Percentiles rank a stretch among this genome's conserved stretches.
Evolutionary conservation across 1,140 invertebrate genomes (phyloP).

Genomic region (Pissodes strobi): DNA sequence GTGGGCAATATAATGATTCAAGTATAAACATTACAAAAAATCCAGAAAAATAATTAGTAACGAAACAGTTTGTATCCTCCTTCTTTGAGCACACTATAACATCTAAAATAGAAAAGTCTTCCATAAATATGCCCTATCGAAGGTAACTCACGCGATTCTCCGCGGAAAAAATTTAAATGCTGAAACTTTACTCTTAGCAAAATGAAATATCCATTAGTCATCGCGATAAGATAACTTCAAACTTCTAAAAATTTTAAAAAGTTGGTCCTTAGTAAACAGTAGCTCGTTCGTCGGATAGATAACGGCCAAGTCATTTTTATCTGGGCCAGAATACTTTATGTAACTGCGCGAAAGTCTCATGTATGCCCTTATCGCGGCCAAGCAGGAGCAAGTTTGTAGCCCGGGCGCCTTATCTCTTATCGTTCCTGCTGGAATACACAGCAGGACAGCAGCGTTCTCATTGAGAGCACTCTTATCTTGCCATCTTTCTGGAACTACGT

Average conservation of each 20-base stretch:
- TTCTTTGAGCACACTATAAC: too few relatives aligned
- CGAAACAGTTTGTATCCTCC: too few relatives aligned
- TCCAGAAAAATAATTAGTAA: too few relatives aligned
- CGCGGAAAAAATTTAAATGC: neutral
- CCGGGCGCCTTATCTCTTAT: conserved; percentile 29
- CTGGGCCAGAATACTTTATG: conserved; percentile 32
- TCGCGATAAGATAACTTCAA: conserved; percentile 33
- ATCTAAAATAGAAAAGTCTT: too few relatives aligned
- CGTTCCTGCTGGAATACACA: conserved; percentile 31
- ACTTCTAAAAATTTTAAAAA: conserved; percentile 33
- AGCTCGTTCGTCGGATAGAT: conserved; percentile 26
- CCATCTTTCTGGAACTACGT: conserved; percentile 23
- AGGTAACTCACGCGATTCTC: neutral
- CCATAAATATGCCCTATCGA: too few relatives aligned
- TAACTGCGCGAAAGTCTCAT: conserved; percentile 35
- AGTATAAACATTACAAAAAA: too few relatives aligned
- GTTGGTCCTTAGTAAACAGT: conserved; percentile 35
- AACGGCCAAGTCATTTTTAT: conserved; percentile 31
- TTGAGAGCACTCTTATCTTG: conserved; percentile 27
- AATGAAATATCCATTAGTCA: conserved; percentile 34
- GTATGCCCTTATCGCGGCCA: conserved; percentile 33
- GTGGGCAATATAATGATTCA: too few relatives aligned
- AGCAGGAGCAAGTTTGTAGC: conserved; percentile 33
- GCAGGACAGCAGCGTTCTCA: conserved; percentile 27
- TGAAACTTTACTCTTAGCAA: conserved; percentile 14